Evolutionary conservation across 92 coral and sea anemone species (phyloP), one percentile per base, ranked within the genome.

Genomic region (Paramuricea clavata): DNA sequence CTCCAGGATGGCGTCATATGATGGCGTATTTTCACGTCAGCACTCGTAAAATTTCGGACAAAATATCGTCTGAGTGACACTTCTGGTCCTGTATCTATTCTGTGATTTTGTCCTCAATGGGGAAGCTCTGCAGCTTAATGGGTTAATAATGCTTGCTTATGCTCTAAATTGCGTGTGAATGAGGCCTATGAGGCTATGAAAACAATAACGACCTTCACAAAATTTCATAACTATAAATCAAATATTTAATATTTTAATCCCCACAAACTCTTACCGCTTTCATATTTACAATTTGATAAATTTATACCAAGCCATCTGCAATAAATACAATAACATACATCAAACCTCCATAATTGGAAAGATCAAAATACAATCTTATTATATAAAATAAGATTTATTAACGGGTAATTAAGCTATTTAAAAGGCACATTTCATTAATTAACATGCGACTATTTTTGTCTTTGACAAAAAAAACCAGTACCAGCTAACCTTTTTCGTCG

Each of bases 271-370:
- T 89, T 83, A 96, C 99, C 99, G 89, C 98, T 94, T 60, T 96
- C 99, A 52, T 96, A 96, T 83, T 96, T 96, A 89, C 99, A 96
- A 80, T 86, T 96, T 30, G 95, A 89, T 67, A 96, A 89, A 88
- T 97, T 94, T 16, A 89, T 92, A 52, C 93, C 91, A 78, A 96
- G 89, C 95, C 99, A 96, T 86, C 99, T 96, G 68, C 30, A 86
- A 85, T 43, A 43, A 36, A 25, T 7, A 81, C 17, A 44, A 30
- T 60, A 22, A 39, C 19, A 52, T 22, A 10, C 15, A 15, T 30
- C 17, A 19, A 22, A 47, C 5, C 41, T 33, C 2, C 31, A 15
- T 50, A 21, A 74, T 60, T 60, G 7, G 23, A 60, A 60, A 19
- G n/a, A 21, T 60, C 22, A 13, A 27, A 30, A 60, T 60, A 28